Conservation (phyloP, 1,140 invertebrate species). For the Hirudo medicinalis region DNA sequence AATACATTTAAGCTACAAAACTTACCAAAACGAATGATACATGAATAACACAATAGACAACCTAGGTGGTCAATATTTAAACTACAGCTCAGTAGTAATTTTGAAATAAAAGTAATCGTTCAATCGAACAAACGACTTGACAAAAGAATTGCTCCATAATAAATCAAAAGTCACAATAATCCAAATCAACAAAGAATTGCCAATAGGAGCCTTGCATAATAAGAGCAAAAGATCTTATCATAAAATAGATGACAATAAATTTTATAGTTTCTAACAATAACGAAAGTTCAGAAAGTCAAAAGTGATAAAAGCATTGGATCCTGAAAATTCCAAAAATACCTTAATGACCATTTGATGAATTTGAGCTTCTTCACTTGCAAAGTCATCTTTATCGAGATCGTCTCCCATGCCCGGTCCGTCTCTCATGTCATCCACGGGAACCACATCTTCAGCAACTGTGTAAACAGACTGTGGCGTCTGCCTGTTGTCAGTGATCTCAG, state of each 20-base stretch:
- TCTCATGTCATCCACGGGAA: background rate
- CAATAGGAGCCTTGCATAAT: no score
- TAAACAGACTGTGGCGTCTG: conserved; percentile 6
- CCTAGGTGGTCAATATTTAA: no score
- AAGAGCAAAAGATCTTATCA: no score
- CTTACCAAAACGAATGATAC: no score
- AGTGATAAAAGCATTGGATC: background rate
- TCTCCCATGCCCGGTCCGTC: background rate
- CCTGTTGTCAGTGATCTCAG: background rate
- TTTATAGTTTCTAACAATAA: background rate
- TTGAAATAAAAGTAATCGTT: no score
- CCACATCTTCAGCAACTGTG: background rate
- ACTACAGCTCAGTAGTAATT: no score
- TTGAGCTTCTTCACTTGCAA: conserved; percentile 7
- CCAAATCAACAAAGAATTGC: no score
- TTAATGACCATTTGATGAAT: conserved; percentile 12
- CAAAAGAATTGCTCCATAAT: no score
- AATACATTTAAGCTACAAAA: no score
- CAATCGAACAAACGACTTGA: no score
- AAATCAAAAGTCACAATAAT: no score
- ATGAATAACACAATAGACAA: no score
- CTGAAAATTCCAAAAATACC: conserved; percentile 4
- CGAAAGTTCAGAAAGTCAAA: background rate
- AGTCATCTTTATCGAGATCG: conserved; percentile 4
- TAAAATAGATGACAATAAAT: background rate